A percentile compares a stretch with the other conserved stretches of the same genome.
Evolutionary conservation across 2,113 vertebrate species (phyloP).

Genomic region (Bubo scandiacus): DNA sequence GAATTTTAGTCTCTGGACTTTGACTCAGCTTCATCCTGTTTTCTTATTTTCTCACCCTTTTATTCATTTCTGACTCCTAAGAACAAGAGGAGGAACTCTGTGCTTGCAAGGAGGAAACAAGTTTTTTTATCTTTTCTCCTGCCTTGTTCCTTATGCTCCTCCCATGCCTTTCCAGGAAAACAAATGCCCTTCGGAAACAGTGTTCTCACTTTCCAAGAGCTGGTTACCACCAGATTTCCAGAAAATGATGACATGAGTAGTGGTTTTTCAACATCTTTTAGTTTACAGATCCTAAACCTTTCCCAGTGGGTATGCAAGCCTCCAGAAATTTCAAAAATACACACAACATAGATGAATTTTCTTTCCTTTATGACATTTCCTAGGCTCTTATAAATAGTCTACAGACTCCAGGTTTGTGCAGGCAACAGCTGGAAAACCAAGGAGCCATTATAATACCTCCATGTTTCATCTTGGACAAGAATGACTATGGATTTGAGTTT

Average conservation of each 20-base stretch:
- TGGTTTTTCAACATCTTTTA: neutral
- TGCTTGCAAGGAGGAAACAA: neutral
- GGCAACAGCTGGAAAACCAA: neutral
- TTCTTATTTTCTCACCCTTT: neutral
- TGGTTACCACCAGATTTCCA: neutral
- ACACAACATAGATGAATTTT: neutral
- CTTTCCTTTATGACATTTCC: neutral
- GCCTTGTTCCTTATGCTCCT: neutral
- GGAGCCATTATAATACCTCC: neutral
- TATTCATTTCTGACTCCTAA: neutral
- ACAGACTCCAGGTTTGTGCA: neutral
- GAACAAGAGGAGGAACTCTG: neutral
- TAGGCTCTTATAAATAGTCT: neutral
- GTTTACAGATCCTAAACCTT: neutral
- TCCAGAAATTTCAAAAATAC: neutral
- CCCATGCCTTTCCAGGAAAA: neutral
- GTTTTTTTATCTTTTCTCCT: neutral
- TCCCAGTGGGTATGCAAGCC: neutral
- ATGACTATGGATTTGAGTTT: neutral
- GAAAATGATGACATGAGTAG: neutral
- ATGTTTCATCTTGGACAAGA: neutral
- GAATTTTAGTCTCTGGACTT: neutral
- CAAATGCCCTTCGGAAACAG: neutral
- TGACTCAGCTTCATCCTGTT: neutral
- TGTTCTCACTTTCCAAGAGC: neutral